Conservation (phyloP, 2,888 invertebrate species). For the Elmis aenea region DNA sequence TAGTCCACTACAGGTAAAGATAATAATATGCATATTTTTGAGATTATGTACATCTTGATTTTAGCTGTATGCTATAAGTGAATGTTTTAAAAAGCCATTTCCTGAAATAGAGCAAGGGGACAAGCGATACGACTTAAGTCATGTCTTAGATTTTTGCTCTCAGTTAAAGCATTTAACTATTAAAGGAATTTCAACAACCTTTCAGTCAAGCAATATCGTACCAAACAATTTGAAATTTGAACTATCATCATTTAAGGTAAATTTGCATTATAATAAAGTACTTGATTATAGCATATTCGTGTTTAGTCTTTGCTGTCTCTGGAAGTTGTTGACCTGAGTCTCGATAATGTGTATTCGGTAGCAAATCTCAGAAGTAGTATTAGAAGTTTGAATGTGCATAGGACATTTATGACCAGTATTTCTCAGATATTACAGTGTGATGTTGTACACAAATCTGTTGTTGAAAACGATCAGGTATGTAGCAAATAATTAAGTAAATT, state of each 20-base stretch:
- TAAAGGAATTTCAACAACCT: slow-evolving; percentile 59
- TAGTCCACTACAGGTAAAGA: slow-evolving; percentile 69
- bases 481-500: too few relatives aligned
- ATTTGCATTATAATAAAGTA: slow-evolving; percentile 9
- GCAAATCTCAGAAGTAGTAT: slow-evolving; percentile 60
- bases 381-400: slow-evolving; percentile 58
- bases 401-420: slow-evolving; percentile 62
- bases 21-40: neutral
- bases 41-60: slow-evolving; percentile 33
- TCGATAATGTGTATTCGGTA: slow-evolving; percentile 60
- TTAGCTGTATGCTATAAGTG: slow-evolving; percentile 85
- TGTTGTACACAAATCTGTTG: slow-evolving; percentile 64
- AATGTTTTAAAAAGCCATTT: slow-evolving; percentile 80
- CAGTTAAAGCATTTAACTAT: slow-evolving; percentile 67
- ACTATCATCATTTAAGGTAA: slow-evolving; percentile 73
- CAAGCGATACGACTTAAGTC: slow-evolving; percentile 82
- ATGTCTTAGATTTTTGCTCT: slow-evolving; percentile 82
- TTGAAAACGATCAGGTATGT: slow-evolving; percentile 41
- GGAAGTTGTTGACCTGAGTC: slow-evolving; percentile 62
- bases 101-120: slow-evolving; percentile 74
- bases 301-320: slow-evolving; percentile 58
- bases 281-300: neutral
- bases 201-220: slow-evolving; percentile 79
- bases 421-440: slow-evolving; percentile 82
- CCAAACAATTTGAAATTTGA: slow-evolving; percentile 77